Base-by-base conservation (phyloP, 2,888 invertebrate genomes). In the Venustoraphidia nigricollis region DNA sequence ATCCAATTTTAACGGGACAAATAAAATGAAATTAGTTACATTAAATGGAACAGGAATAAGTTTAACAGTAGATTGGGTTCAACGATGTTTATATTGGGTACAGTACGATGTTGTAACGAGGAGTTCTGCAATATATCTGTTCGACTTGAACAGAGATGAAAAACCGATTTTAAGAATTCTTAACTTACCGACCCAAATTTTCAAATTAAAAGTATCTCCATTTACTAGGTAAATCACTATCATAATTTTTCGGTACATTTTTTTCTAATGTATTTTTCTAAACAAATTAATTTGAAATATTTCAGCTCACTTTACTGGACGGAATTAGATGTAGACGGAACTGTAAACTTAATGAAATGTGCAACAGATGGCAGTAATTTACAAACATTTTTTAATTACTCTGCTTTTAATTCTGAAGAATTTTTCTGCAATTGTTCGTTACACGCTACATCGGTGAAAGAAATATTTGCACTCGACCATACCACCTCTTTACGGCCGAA, bases 41-140 rank as follows among this genome's bases (percentile, higher is more conserved):
- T 62, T 81, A 49, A 70, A 73, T 36, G 72, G 72, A n/a, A 73
- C 73, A 35, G 76, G 76, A 0, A 63, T 76, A 9, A 80, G 84
- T 51, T 66, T 94, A 34, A 79, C 85, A 2, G 72, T 90, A 1
- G 93, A 95, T 66, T 95, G 94, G 94, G 76, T 94, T 41, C 79
- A 84, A 44, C 74, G 91, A 44, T 79, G 81, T 42, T 68, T 94
- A 8, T 94, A 88, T 62, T 91, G 89, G 80, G 75, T 83, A 0
- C 89, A 89, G 64, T 63, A 67, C n/a, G 62, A 58, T 50, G 9
- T 36, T 10, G 11, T 36, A 14, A 59, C 56, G 39, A 56, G 55
- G 48, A 69, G 71, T 54, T 73, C 73, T 50, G 73, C 74, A 1
- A 70, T 83, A 34, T 78, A 80, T 58, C 74, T 78, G 52, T 67